A percentile compares a stretch with the other conserved stretches of the same genome.
phyloP scores from a whole-genome alignment of 2,797 vertebrate species.

The Dendrocincla fuliginosa region DNA sequence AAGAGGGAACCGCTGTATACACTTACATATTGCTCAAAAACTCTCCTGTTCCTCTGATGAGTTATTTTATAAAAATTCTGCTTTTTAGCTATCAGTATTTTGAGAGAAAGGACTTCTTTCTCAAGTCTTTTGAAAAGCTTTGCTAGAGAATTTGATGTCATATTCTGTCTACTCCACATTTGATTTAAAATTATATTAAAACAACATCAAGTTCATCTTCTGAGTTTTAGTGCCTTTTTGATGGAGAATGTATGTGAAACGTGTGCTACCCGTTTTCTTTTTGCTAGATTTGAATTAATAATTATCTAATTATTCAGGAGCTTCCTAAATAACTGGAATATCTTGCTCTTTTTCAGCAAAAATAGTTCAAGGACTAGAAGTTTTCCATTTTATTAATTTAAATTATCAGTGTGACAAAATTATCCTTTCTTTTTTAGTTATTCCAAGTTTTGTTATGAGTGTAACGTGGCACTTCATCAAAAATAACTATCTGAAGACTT shows the following conservation, averaged over 20 bases:
- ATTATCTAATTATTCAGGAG: not conserved
- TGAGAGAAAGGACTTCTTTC: not conserved
- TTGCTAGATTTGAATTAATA: not conserved
- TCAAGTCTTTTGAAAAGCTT: not conserved
- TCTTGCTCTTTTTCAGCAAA: not conserved
- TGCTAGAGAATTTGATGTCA: not conserved
- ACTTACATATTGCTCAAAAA: not conserved
- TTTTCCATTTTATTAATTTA: not conserved
- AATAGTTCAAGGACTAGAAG: not conserved
- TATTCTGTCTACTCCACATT: not conserved
- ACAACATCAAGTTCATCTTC: fast-evolving
- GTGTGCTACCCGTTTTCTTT: not conserved
- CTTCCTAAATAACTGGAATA: not conserved
- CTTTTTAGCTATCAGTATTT: not conserved
- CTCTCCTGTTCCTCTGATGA: not conserved
- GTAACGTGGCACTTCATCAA: not conserved
- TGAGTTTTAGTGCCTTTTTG: not conserved
- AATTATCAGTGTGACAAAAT: not conserved
- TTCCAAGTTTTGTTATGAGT: not conserved
- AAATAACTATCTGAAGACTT: not conserved
- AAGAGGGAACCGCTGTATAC: not conserved
- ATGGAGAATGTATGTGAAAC: not conserved
- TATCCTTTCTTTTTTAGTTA: not conserved
- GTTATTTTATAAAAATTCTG: not conserved
- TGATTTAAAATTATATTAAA: not conserved